These are phyloP conservation scores for Globia sparganii DNA, from an alignment of 2,888 invertebrate genomes.

Conservation along the genomic window DNA sequence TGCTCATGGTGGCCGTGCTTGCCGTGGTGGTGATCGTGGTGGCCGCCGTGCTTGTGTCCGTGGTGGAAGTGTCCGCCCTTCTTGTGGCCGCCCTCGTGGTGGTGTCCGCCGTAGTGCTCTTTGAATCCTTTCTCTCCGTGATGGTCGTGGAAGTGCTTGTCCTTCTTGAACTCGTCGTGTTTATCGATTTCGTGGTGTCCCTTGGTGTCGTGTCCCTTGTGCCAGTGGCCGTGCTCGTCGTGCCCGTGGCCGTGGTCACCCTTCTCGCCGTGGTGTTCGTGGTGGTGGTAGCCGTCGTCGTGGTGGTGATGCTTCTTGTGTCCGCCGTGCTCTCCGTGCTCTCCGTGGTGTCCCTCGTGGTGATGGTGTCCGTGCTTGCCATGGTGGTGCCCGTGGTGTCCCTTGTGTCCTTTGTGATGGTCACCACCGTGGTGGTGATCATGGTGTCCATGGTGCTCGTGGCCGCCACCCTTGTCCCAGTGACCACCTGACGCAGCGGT, in stretches of 20 bases:
- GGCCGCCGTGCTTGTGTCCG: no score
- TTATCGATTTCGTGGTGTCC: slow-evolving; percentile 95
- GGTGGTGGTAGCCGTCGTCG: slow-evolving; percentile 89
- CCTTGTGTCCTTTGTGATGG: slow-evolving; percentile 91
- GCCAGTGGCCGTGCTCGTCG: slow-evolving; percentile 91
- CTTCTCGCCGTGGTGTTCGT: slow-evolving; percentile 91
- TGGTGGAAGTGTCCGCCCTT: no score
- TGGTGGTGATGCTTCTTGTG: slow-evolving; percentile 90
- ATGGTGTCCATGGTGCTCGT: slow-evolving; percentile 91
- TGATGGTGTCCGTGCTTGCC: slow-evolving; percentile 87
- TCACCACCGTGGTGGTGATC: slow-evolving; percentile 91
- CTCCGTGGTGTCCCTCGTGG: slow-evolving; percentile 91
- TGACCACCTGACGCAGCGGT: slow-evolving; percentile 82
- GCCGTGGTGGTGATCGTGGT: no score
- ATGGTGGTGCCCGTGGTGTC: slow-evolving; percentile 90
- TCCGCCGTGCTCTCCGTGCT: slow-evolving; percentile 88
- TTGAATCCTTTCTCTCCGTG: no score
- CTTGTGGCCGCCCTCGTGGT: no score
- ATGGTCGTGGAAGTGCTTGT: slow-evolving; percentile 92
- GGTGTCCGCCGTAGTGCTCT: no score
- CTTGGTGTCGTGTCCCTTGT: slow-evolving; percentile 95
- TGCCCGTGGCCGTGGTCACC: slow-evolving; percentile 82
- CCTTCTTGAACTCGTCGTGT: slow-evolving; percentile 94
- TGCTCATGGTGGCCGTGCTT: no score
- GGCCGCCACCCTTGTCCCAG: slow-evolving; percentile 82